Conservation (phyloP, 35 echinoderm and acorn worm genomes). For the Acanthaster planci region DNA sequence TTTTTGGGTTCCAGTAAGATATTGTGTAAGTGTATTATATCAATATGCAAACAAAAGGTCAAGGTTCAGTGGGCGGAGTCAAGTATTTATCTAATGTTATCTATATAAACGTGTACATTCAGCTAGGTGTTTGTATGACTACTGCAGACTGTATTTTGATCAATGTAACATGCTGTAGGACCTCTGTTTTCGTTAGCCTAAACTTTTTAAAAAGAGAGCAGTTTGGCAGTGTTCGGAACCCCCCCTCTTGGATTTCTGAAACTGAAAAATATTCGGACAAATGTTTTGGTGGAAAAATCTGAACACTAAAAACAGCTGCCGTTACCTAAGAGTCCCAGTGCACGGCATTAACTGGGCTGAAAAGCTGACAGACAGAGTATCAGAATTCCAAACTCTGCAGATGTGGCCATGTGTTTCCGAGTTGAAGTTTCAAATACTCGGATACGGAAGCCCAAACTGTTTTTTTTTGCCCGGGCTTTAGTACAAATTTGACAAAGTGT, state of each 20-base stretch:
- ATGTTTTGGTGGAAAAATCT: background rate
- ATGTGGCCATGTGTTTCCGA: too few species aligned
- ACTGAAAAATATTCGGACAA: background rate
- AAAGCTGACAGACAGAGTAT: too few species aligned
- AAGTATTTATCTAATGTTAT: conserved; percentile 29
- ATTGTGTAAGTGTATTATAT: background rate
- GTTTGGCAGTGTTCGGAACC: background rate
- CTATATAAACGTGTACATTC: conserved; percentile 5
- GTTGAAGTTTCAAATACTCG: too few species aligned
- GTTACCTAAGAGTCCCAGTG: too few species aligned
- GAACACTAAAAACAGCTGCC: too few species aligned
- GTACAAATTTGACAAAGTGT: too few species aligned
- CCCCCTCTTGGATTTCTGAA: background rate
- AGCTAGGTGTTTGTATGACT: conserved; percentile 11
- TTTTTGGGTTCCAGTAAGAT: background rate
- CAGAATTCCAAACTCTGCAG: too few species aligned
- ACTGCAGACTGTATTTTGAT: conserved; percentile 26
- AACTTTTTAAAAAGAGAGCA: background rate
- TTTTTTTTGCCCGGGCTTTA: too few species aligned
- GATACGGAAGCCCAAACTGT: too few species aligned
- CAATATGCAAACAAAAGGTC: conserved; percentile 6
- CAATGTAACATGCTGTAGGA: conserved; percentile 1
- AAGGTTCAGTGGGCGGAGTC: background rate
- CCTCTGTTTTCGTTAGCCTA: background rate
- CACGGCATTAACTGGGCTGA: too few species aligned